A percentile compares a stretch with the other conserved stretches of the same genome.
Evolutionary conservation across 2,888 invertebrate genomes (phyloP).

Genomic region (Crematogaster levior): DNA sequence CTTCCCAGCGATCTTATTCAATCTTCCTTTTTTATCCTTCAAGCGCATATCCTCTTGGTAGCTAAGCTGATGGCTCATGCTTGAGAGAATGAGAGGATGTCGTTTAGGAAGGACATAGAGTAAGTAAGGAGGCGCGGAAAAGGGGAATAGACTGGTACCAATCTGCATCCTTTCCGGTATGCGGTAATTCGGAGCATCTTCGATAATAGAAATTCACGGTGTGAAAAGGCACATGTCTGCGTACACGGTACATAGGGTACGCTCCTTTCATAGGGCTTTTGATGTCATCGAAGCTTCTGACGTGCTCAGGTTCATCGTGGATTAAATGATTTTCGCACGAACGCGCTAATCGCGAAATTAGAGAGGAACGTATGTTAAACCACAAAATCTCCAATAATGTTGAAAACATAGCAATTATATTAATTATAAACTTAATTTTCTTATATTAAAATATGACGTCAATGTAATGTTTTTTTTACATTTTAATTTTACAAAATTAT

Average conservation of each 20-base stretch:
- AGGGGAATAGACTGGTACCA: conserved; percentile 59
- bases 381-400: not conserved
- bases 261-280: conserved; percentile 46
- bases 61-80: conserved; percentile 47
- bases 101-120: conserved; percentile 37
- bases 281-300: conserved; percentile 38
- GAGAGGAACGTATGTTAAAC: not conserved
- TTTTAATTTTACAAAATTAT: not conserved
- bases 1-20: conserved; percentile 3
- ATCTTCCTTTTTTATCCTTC: conserved; percentile 43
- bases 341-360: not conserved
- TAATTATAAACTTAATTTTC: not conserved
- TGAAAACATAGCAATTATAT: not conserved
- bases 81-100: conserved; percentile 42
- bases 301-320: not conserved
- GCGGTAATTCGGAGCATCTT: conserved; percentile 72
- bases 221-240: conserved; percentile 51
- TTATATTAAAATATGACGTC: not conserved
- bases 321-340: conserved; percentile 14
- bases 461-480: not conserved
- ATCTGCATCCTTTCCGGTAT: conserved; percentile 74
- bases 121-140: conserved; percentile 34
- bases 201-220: conserved; percentile 75
- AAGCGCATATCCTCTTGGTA: conserved; percentile 45
- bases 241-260: conserved; percentile 29